A percentile compares a stretch with the other conserved stretches of the same genome.
Evolutionary conservation across 2,113 vertebrate species (phyloP).

Genomic region (Heterocephalus glaber): DNA sequence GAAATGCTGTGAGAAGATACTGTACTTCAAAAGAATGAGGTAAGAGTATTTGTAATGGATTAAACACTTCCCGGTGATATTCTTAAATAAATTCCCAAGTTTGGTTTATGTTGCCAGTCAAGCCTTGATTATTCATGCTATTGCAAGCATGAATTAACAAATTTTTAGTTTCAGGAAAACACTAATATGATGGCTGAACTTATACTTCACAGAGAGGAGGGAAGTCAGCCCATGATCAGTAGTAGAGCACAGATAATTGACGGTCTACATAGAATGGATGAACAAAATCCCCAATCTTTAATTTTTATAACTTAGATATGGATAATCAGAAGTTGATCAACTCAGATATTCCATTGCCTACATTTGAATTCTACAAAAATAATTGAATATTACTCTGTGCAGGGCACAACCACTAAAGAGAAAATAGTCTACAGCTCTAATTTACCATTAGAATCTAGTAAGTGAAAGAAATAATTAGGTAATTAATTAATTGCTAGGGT

Average conservation of each 20-base stretch:
- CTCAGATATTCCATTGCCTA: neutral
- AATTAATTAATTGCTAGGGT: neutral
- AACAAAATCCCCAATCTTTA: neutral
- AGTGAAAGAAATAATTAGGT: neutral
- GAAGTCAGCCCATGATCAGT: rapidly evolving
- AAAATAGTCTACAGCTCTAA: neutral
- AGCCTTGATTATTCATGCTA: neutral
- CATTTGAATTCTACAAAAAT: constrained; percentile 22
- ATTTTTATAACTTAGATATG: neutral
- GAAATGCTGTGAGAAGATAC: neutral
- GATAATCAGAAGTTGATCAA: neutral
- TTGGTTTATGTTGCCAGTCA: neutral
- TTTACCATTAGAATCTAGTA: neutral
- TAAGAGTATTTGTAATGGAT: constrained; percentile 16
- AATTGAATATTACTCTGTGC: neutral
- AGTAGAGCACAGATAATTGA: neutral
- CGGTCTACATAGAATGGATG: neutral
- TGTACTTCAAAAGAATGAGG: neutral
- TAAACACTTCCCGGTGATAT: neutral
- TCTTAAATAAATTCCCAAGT: neutral
- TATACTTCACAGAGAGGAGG: neutral
- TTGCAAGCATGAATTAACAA: neutral
- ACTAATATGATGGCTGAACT: neutral
- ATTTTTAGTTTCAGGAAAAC: neutral
- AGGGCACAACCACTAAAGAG: neutral